Evolutionary conservation across 2,113 vertebrate species (phyloP), one percentile per base, ranked within the genome.

Genomic region (Struthio camelus): DNA sequence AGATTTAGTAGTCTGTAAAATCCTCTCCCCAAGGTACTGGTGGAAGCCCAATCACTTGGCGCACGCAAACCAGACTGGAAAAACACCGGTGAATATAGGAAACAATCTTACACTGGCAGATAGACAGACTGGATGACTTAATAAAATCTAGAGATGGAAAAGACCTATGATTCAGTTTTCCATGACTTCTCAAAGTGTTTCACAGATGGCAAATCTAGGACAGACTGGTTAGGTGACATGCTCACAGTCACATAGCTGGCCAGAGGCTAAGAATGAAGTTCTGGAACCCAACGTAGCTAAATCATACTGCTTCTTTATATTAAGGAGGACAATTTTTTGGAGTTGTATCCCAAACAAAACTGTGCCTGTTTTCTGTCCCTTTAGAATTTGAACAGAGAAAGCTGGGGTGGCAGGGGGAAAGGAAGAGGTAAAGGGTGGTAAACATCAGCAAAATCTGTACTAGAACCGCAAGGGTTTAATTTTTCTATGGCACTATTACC

Each of bases 191-290:
- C 62, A 25, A 94, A 95, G 87, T 6, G 10, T 91, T 95, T 92
- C 54, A 91, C 94, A 96, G 94, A 97, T 89, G 89, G 89, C 65
- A 8, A 96, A 97, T 96, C 78, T 94, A 96, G 93, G 95, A 91
- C 91, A 85, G 0, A 0, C 28, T 38, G 15, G 59, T 78, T 91
- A 94, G 89, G 66, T 17, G 78, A 92, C 91, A 92, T 77, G 86
- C 58, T 87, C 40, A 77, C 64, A 71, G 79, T 94, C 93, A 91
- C 87, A 93, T 16, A 86, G 71, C 16, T 85, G 59, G 27, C 62
- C 85, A 48, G 25, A 32, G 20, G 44, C 59, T 94, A 87, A 1
- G 1, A 92, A 54, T 15, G 53, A 89, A 76, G 34, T 34, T 59
- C 70, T 82, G 62, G 22, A 93, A 91, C 7, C 14, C 24, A 80